A percentile compares a stretch with the other conserved stretches of the same genome.
phyloP scores from a whole-genome alignment of 1,140 invertebrate genomes.

The Drosophila athabasca region DNA sequence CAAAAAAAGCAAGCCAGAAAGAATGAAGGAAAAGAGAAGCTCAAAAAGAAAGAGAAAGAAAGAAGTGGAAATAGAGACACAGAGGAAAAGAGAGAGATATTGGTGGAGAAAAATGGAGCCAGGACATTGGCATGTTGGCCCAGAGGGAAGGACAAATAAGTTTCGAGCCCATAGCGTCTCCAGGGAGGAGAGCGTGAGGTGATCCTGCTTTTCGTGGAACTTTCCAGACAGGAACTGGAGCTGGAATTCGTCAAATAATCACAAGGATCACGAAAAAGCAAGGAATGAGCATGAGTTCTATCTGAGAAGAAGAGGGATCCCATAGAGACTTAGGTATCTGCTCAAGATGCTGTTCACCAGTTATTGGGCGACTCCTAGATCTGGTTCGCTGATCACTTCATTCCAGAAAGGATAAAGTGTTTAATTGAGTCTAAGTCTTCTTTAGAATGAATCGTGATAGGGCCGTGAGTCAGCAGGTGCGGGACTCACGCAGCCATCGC shows the following conservation, averaged over 20 bases:
- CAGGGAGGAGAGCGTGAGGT: neutral
- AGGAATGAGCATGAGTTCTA: too few relatives aligned
- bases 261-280: too few relatives aligned
- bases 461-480: neutral
- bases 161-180: neutral
- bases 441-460: too few relatives aligned
- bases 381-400: neutral
- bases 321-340: too few relatives aligned
- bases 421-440: too few relatives aligned
- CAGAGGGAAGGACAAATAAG: constrained; percentile 42
- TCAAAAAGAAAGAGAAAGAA: constrained; percentile 1
- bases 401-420: too few relatives aligned
- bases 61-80: neutral
- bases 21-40: constrained; percentile 8
- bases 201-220: too few relatives aligned
- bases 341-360: neutral
- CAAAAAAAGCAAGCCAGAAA: constrained; percentile 8
- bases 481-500: constrained; percentile 18
- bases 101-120: constrained; percentile 1
- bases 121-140: constrained; percentile 46
- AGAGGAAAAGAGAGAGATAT: too few relatives aligned
- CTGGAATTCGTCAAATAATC: too few relatives aligned
- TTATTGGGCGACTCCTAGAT: too few relatives aligned
- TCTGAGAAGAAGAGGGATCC: too few relatives aligned
- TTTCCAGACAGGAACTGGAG: too few relatives aligned